These are phyloP conservation scores for Enteromius fasciolatus DNA, from an alignment of 2,797 vertebrate genomes.

Conservation along the genomic window DNA sequence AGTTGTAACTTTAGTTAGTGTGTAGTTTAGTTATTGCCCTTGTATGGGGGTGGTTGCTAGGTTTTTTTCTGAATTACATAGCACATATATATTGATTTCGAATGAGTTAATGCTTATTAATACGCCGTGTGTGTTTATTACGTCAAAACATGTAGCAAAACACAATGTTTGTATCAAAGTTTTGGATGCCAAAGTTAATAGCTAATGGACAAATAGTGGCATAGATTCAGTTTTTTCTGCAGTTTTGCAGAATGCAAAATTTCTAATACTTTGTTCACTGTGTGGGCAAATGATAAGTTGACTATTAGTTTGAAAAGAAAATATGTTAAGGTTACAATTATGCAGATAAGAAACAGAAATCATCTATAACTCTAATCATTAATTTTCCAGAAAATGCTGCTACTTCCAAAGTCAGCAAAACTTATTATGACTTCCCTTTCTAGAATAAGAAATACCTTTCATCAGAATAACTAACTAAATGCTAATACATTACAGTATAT, in stretches of 20 bases:
- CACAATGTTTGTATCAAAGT: not conserved
- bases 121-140: not conserved
- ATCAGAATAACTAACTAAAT: not conserved
- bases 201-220: not conserved
- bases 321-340: not conserved
- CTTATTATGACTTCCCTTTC: too few relatives aligned
- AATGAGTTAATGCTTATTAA: not conserved
- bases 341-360: not conserved
- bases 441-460: too few relatives aligned
- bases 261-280: not conserved
- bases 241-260: not conserved
- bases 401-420: not conserved
- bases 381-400: not conserved
- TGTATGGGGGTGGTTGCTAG: too few relatives aligned
- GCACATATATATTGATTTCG: not conserved
- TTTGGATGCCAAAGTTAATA: not conserved
- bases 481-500: not conserved
- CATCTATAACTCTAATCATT: not conserved
- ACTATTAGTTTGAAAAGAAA: not conserved
- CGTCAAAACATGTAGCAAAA: not conserved
- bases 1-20: not conserved
- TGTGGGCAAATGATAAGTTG: not conserved
- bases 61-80: too few relatives aligned
- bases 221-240: not conserved
- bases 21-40: too few relatives aligned